A percentile compares a stretch with the other conserved stretches of the same genome.
These are phyloP conservation scores for Ceratitis capitata DNA, from an alignment of 1,140 invertebrate species.

Conservation along the genomic window DNA sequence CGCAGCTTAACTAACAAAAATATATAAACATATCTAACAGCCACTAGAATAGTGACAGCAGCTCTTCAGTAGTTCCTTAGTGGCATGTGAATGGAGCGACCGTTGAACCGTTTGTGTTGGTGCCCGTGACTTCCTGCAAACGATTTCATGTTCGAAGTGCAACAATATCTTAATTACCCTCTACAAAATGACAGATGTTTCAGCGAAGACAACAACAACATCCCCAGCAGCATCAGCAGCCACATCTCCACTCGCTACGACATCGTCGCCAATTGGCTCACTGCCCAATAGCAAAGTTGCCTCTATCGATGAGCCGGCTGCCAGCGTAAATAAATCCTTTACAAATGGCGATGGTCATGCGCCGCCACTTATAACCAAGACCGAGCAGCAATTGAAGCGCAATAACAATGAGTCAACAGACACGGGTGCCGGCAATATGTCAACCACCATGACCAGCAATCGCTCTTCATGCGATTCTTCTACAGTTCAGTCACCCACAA, in stretches of 20 bases:
- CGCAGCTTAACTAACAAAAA: neutral
- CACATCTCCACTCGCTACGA: slow-evolving; percentile 25
- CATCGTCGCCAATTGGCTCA: slow-evolving; percentile 26
- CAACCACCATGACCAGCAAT: slow-evolving; percentile 9
- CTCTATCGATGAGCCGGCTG: neutral
- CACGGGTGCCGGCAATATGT: neutral
- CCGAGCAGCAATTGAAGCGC: slow-evolving; percentile 32
- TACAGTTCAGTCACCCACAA: neutral
- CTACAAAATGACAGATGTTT: slow-evolving; percentile 58
- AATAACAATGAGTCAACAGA: neutral
- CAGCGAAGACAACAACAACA: slow-evolving; percentile 45
- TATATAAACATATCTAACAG: neutral
- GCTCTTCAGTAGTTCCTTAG: neutral
- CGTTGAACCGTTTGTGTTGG: neutral
- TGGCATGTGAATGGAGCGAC: neutral
- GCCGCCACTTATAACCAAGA: slow-evolving; percentile 46
- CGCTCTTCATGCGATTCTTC: neutral
- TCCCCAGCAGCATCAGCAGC: slow-evolving; percentile 41
- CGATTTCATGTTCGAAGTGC: neutral
- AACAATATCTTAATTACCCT: neutral
- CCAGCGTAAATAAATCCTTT: slow-evolving; percentile 36
- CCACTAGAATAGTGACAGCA: neutral
- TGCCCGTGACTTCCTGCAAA: neutral
- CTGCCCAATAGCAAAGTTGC: neutral
- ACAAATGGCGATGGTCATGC: slow-evolving; percentile 6